Conservation (phyloP, 2,797 vertebrate species). For the Chaunax sp. region DNA sequence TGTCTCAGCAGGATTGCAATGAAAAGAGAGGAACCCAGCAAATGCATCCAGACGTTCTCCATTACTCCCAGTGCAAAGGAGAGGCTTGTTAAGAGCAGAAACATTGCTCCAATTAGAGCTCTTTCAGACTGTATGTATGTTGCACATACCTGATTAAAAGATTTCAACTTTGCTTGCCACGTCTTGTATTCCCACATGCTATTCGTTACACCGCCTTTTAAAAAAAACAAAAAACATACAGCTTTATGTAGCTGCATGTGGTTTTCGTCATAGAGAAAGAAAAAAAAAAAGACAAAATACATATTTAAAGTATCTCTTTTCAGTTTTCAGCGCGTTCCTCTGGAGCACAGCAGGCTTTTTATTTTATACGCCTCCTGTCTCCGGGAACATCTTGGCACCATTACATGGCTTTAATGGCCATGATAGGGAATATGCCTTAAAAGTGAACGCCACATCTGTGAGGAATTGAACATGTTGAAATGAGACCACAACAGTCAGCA, state of each 20-base stretch:
- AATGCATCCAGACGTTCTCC: conserved; percentile 47
- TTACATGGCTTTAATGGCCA: conserved; percentile 76
- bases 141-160: conserved; percentile 53
- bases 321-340: conserved; percentile 33
- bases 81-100: conserved; percentile 71
- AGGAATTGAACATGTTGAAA: conserved; percentile 77
- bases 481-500: conserved; percentile 78
- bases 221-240: conserved; percentile 42
- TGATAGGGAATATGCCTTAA: conserved; percentile 82
- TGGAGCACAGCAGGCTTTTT: conserved; percentile 48
- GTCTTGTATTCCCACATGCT: conserved; percentile 30
- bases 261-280: conserved; percentile 33
- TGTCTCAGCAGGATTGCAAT: conserved; percentile 57
- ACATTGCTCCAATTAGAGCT: conserved; percentile 47
- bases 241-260: conserved; percentile 51
- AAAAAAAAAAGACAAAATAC: conserved; percentile 18
- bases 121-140: conserved; percentile 29
- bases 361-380: conserved; percentile 62
- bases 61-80: conserved; percentile 55
- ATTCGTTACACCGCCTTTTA: conserved; percentile 42
- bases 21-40: conserved; percentile 48
- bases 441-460: conserved; percentile 81
- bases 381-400: conserved; percentile 79
- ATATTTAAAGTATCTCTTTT: conserved; percentile 33
- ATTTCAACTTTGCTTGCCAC: conserved; percentile 21